A percentile compares a stretch with the other conserved stretches of the same genome.
Conservation (phyloP, 2,797 vertebrate genomes). For the Anomalospiza imberbis region DNA sequence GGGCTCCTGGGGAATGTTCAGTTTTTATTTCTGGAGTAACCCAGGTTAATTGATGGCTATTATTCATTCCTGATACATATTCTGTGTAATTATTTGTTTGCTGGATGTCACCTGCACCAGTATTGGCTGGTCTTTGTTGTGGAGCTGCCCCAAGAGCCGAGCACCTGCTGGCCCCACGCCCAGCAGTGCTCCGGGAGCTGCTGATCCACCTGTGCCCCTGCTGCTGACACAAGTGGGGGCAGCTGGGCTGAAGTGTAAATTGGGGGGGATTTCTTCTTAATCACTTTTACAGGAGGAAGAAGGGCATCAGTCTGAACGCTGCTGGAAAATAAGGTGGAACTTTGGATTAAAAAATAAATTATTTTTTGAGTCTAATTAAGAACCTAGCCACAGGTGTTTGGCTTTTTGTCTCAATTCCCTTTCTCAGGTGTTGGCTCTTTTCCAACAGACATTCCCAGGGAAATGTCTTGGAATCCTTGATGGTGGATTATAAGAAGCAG, state of each 20-base stretch:
- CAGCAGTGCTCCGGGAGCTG: neutral
- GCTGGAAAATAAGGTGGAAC: neutral
- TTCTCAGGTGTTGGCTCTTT: neutral
- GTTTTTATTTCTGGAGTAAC: neutral
- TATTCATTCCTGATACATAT: neutral
- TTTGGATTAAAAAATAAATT: neutral
- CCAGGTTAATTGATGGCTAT: neutral
- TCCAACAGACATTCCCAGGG: neutral
- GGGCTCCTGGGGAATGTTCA: neutral
- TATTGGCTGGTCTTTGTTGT: neutral
- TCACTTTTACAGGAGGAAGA: neutral
- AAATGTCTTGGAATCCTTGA: neutral
- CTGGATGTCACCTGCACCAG: neutral
- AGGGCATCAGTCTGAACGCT: neutral
- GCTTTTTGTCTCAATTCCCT: neutral
- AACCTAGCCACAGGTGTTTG: neutral
- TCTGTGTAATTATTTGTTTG: neutral
- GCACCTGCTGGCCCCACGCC: neutral
- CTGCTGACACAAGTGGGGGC: neutral
- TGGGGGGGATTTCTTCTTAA: neutral
- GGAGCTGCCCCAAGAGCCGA: neutral
- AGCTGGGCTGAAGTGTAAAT: neutral
- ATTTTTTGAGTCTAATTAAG: neutral
- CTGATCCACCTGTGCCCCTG: neutral
- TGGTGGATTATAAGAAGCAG: neutral